Percentiles rank a stretch among this genome's conserved stretches.
Evolutionary conservation across 1,140 invertebrate genomes (phyloP).

Genomic region (Ruditapes philippinarum): DNA sequence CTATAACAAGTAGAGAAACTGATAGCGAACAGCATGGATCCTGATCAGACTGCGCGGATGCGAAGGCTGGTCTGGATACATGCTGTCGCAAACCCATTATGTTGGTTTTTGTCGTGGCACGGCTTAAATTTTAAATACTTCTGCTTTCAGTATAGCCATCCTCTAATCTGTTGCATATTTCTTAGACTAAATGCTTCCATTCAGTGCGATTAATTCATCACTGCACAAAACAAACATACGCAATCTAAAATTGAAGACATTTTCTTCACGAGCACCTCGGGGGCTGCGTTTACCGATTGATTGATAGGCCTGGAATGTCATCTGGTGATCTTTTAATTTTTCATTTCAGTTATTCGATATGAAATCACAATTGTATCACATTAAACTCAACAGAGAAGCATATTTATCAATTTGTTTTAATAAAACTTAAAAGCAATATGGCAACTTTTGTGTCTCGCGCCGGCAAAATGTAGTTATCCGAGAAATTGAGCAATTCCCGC

Average conservation of each 20-base stretch:
- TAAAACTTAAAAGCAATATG: slow-evolving; percentile 61
- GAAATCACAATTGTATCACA: slow-evolving; percentile 46
- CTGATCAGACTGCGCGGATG: too few relatives aligned
- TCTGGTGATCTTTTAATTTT: slow-evolving; percentile 58
- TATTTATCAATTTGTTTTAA: slow-evolving; percentile 62
- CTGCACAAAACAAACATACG: slow-evolving; percentile 35
- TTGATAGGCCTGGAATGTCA: slow-evolving; percentile 26
- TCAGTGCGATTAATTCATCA: slow-evolving; percentile 29
- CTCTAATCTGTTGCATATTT: not conserved
- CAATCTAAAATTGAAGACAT: slow-evolving; percentile 53
- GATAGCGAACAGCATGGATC: too few relatives aligned
- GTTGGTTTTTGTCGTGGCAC: too few relatives aligned
- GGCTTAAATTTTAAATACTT: too few relatives aligned
- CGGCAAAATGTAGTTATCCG: slow-evolving; percentile 54
- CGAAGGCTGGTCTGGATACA: too few relatives aligned
- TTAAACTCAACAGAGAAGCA: slow-evolving; percentile 14
- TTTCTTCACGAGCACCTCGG: slow-evolving; percentile 8
- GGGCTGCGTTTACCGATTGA: slow-evolving; percentile 29
- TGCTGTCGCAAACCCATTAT: too few relatives aligned
- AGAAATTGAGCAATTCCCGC: slow-evolving; percentile 58
- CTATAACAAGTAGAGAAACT: too few relatives aligned
- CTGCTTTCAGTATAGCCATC: too few relatives aligned
- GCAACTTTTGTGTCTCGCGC: slow-evolving; percentile 48
- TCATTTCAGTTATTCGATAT: slow-evolving; percentile 55
- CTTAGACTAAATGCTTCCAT: not conserved